phyloP scores from a whole-genome alignment of 2,113 vertebrate genomes.

The Glareola pratincola region DNA sequence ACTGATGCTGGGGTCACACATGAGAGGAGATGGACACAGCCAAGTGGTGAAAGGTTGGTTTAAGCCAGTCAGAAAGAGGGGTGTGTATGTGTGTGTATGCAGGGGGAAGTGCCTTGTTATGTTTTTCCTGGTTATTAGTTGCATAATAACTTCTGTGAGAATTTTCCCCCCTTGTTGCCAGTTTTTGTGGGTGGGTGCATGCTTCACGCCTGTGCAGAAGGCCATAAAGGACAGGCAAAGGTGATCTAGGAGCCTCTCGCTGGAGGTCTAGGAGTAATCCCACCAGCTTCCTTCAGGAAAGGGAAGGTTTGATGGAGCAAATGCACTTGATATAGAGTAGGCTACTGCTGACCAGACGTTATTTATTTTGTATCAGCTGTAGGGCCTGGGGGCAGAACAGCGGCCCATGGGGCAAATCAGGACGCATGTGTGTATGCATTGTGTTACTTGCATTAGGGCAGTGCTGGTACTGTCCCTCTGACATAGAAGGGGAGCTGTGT shows the following conservation, averaged over 20 bases:
- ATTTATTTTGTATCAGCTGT: neutral
- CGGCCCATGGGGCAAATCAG: fast-evolving
- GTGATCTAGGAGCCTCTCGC: fast-evolving
- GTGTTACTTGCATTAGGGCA: neutral
- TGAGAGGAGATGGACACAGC: neutral
- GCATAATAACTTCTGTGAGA: neutral
- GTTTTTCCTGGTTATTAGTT: neutral
- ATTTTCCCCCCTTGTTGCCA: fast-evolving
- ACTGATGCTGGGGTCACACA: neutral
- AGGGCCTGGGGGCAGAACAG: neutral
- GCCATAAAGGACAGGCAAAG: neutral
- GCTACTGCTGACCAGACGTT: neutral
- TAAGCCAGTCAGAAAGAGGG: no score
- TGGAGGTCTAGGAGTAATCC: neutral
- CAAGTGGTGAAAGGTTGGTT: neutral
- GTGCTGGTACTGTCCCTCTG: no score
- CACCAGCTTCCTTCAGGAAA: neutral
- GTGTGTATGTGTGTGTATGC: fast-evolving
- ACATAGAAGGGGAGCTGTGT: no score
- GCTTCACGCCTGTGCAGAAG: neutral
- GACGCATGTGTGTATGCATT: no score
- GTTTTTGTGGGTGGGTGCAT: neutral
- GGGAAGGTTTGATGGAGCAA: neutral
- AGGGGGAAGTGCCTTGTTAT: neutral
- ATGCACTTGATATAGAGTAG: neutral